A percentile compares a stretch with the other conserved stretches of the same genome.
phyloP scores from a whole-genome alignment of 2,888 invertebrate species.

The Eupelmus urozonus region DNA sequence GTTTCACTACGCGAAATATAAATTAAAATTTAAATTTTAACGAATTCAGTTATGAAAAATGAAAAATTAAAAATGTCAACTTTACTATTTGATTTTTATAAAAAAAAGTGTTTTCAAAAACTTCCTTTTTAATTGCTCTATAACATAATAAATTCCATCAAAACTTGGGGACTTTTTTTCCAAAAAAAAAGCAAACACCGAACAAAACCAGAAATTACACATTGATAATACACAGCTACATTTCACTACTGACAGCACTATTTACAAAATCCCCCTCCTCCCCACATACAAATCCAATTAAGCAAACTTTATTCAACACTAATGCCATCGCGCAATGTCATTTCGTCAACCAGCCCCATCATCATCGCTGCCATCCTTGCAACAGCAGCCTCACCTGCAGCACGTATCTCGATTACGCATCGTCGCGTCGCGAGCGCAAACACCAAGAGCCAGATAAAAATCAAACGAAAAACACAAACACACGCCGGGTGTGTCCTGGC shows the following conservation, averaged over 20 bases:
- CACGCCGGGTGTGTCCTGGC: neutral
- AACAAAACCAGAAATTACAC: neutral
- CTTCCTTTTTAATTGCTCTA: too few species aligned
- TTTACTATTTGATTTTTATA: too few species aligned
- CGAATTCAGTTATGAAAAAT: too few species aligned
- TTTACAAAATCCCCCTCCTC: neutral
- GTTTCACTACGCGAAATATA: too few species aligned
- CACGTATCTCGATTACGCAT: slow-evolving; percentile 55
- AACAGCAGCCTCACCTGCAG: slow-evolving; percentile 62
- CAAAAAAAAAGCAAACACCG: too few species aligned
- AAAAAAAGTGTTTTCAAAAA: too few species aligned
- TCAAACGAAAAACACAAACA: slow-evolving; percentile 20
- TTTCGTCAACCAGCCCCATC: slow-evolving; percentile 10
- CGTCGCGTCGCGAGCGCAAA: slow-evolving; percentile 59
- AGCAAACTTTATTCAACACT: slow-evolving; percentile 2
- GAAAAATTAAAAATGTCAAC: too few species aligned
- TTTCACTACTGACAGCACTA: slow-evolving; percentile 12
- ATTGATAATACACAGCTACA: neutral
- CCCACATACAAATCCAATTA: slow-evolving; percentile 38
- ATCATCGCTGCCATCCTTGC: neutral
- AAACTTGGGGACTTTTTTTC: too few species aligned
- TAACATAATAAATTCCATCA: too few species aligned
- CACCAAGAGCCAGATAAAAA: slow-evolving; percentile 55
- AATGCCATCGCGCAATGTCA: slow-evolving; percentile 34
- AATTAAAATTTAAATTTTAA: too few species aligned